Percentiles rank a stretch among this genome's conserved stretches.
Conservation (phyloP, 2,888 invertebrate genomes). For the Mimas tiliae region DNA sequence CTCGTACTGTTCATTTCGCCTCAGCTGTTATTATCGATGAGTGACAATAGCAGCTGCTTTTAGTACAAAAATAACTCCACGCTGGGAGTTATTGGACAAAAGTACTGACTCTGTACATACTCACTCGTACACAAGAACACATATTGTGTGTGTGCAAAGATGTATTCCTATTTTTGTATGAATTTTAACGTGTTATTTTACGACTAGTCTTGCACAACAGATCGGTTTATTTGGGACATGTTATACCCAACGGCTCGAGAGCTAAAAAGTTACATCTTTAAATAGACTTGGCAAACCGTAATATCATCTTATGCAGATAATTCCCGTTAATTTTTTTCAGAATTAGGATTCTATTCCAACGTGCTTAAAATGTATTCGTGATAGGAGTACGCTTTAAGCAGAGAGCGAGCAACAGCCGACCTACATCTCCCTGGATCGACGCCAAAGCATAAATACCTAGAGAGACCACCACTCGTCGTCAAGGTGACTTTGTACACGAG, state of each 20-base stretch:
- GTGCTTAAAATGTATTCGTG: conserved; percentile 46
- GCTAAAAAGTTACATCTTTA: not conserved
- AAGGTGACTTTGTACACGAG: conserved; percentile 67
- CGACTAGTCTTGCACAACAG: not conserved
- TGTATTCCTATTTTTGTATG: conserved; percentile 7
- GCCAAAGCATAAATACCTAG: conserved; percentile 70
- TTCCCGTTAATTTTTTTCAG: conserved; percentile 9
- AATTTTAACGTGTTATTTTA: not conserved
- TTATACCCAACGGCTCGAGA: not conserved
- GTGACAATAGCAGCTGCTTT: conserved; percentile 22
- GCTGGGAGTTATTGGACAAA: conserved; percentile 12
- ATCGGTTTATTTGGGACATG: conserved; percentile 16
- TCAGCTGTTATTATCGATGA: conserved; percentile 21
- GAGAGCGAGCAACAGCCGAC: conserved; percentile 52
- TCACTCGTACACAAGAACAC: not conserved
- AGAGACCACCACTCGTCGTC: conserved; percentile 54
- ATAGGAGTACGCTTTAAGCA: conserved; percentile 44
- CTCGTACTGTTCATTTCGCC: not conserved
- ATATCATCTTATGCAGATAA: conserved; percentile 23
- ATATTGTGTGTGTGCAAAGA: not conserved
- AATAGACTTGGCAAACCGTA: conserved; percentile 15
- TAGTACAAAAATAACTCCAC: conserved; percentile 13
- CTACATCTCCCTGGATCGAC: conserved; percentile 65
- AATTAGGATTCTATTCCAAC: conserved; percentile 30
- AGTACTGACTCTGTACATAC: not conserved